Base-by-base conservation (phyloP, 2,888 invertebrate genomes). In the Dynastes tityus region DNA sequence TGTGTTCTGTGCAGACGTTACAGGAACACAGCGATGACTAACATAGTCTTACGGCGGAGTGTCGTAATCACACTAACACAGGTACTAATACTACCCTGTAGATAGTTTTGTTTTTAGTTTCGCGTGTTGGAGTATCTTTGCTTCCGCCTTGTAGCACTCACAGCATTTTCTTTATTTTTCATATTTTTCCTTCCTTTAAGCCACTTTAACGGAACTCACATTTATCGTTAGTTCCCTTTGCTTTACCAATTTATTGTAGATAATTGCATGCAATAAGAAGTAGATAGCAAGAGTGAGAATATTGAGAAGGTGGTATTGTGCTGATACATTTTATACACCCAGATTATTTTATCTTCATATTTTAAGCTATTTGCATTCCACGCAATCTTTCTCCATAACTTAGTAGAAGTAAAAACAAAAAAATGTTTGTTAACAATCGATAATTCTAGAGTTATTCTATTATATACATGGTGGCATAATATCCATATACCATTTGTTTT, bases 1-100 rank as follows among this genome's bases (percentile, higher is more conserved):
- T 83, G 82, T 82, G 81, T 81, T 82, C 87, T 90, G 88, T 89
- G 89, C 90, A 91, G 91, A 91, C 89, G 89, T 91, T 89, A 89
- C 90, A 89, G 91, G 91, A 89, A 89, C 89, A 90, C 91, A 91
- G 89, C 91, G 91, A 91, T 91, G 91, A 91, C 91, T 91, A 91
- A 91, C 90, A 90, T 90, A 91, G 90, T 90, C 90, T 89, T 90
- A 90, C 90, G 91, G 90, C 90, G 90, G 88, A 88, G 90, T 90
- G 85, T 86, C 87, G 86, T 88, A 87, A 86, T 86, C 86, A 84
- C 86, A 85, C 86, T 87, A 85, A 87, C 87, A 88, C 88, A 88
- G 88, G 88, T 89, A 88, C 83, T 84, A 78, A 80, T 79, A 81
- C 77, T 80, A 78, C 81, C 81, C 80, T 77, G 80, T 80, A 82